Base-by-base conservation (phyloP, 1,140 invertebrate species). In the Leucophenga varia region DNA sequence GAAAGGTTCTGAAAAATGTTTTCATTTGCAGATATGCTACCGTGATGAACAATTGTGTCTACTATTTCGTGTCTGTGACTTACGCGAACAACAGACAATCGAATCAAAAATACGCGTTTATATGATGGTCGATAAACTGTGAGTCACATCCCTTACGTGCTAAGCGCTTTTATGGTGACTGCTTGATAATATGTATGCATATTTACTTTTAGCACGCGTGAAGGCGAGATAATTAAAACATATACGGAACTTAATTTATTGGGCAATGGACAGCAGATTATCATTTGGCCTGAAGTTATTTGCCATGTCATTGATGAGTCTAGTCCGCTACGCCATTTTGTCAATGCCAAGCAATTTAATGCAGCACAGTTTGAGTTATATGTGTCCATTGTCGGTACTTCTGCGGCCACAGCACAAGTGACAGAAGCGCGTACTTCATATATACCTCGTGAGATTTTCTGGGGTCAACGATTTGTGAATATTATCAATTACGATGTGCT, bases 401-500 rank as follows among this genome's bases (percentile, higher is more conserved):
- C 90, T 1, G 85, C 88, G 55, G 83, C 82, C 32, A 91, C 90
- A 6, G 89, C 88, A 1, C 86, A 87, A 41, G 81, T 82, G 20
- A 86, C 86, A 0, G 84, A 86, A 57, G 84, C 83, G 20, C 74
- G 87, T 22, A 90, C 89, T 0, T 93, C 90, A 0, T 95, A 91
- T 72, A 68, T 92, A 12, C 87, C 89, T 7, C 82, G 81, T 17
- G 91, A 95, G 75, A 89, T 95, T 18, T 79, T 88, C 16, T 95
- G 91, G 90, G 91, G 91, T 3, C 85, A 92, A 69, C 77, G 87
- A 8, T 93, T 93, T 61, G 82, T 83, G 50, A 84, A 85, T 32
- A 82, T 82, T 2, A 67, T 82, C 10, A 82, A 83, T 35, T 98
- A 96, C 74, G 91, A 91, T 57, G 90, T 90, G 61, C 86, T 91